Evolutionary conservation across 1,140 invertebrate species (phyloP), one percentile per base, ranked within the genome.

Genomic region (Hyposmocoma kahamanoa): DNA sequence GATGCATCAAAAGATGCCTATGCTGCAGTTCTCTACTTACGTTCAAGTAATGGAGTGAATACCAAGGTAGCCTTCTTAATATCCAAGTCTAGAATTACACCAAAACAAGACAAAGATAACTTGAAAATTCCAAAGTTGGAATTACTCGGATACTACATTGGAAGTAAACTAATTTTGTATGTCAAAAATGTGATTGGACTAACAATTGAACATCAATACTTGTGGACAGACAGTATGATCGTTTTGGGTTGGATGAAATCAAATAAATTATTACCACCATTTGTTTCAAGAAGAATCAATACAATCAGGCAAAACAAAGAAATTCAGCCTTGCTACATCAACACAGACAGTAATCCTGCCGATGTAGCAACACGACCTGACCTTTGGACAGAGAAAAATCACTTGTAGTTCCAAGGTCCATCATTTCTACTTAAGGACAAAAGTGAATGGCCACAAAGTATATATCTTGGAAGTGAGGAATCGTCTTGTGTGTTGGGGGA

Each of bases 1-100:
- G 47, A 48, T 20, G 47, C 47, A 4, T 41, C 34, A n/a, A 39
- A 48, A 17, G 22, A 48, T 26, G 32, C 47, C 11, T 48, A 26
- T 34, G 36, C 34, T 3, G 34, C 34, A 8, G 47, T 28, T 22
- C 18, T 41, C 11, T 48, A 48, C 22, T 8, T 48, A 2, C 11
- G 20, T 21, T 8, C 30, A n/a, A 22, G 11, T 3, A n/a, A 2
- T 10, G 11, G 22, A 36, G 8, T 5, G 2, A 3, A 21, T 6
- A 2, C 13, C 2, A 45, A 18, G 19, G n/a, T n/a, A n/a, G n/a
- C n/a, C n/a, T n/a, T n/a, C n/a, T n/a, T n/a, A n/a, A 34, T 47
- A 19, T 20, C 30, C 9, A 47, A 47, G 17, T 22, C 44, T 21
- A 5, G 21, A 22, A 6, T 47, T 15, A 22, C 44, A 6, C 17